phyloP scores from a whole-genome alignment of 2,888 invertebrate species.

The Tricholauxania praeusta region DNA sequence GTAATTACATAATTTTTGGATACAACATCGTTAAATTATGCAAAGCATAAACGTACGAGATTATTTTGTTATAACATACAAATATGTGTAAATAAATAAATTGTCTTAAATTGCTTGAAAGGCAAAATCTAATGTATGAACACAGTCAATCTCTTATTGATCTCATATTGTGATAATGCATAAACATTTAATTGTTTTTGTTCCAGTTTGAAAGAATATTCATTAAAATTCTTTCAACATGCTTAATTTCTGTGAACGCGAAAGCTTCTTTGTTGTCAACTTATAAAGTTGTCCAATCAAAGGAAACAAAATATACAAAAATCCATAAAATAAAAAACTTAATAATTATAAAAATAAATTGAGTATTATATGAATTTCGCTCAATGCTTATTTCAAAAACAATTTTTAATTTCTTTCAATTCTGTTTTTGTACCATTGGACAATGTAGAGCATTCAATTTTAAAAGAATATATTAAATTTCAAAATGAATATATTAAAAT shows the following conservation, averaged over 20 bases:
- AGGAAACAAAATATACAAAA: no score
- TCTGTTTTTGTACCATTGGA: not conserved
- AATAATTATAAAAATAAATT: not conserved
- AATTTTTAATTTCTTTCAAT: not conserved
- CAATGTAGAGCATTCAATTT: slow-evolving; percentile 17
- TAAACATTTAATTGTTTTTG: slow-evolving; percentile 17
- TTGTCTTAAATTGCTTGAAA: no score
- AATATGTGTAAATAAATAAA: slow-evolving; percentile 12
- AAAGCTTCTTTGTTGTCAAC: slow-evolving; percentile 4
- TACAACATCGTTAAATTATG: no score
- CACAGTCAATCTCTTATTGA: slow-evolving; percentile 56
- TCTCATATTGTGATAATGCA: slow-evolving; percentile 60
- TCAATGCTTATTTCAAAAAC: no score
- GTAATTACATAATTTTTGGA: no score
- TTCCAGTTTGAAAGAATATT: not conserved
- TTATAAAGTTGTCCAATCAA: slow-evolving; percentile 1
- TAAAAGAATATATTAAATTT: not conserved
- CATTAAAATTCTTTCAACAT: not conserved
- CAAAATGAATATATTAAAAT: not conserved
- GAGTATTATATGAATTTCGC: slow-evolving; percentile 14
- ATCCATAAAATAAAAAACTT: no score
- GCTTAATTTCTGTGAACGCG: slow-evolving; percentile 14
- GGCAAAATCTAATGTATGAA: no score
- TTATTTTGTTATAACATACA: not conserved
- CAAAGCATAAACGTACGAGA: no score